A percentile compares a stretch with the other conserved stretches of the same genome.
Evolutionary conservation across 2,888 invertebrate genomes (phyloP).

Genomic region (Magallana nippona): DNA sequence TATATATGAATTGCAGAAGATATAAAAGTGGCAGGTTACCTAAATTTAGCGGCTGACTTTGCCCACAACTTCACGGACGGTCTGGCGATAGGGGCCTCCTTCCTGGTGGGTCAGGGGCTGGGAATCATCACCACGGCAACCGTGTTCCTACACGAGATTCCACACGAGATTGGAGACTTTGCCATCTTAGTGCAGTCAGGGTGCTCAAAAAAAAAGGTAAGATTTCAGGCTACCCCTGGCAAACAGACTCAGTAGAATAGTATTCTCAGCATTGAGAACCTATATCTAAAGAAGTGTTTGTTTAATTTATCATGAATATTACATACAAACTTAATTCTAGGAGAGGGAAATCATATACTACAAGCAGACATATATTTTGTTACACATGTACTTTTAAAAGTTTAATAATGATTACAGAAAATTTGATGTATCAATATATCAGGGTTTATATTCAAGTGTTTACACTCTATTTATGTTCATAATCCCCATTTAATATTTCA

Average conservation of each 20-base stretch:
- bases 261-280: not conserved
- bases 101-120: constrained; percentile 90
- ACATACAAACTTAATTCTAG: too few species aligned
- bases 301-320: too few species aligned
- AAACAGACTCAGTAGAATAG: not conserved
- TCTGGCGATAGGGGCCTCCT: constrained; percentile 98
- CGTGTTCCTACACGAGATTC: constrained; percentile 98
- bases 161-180: constrained; percentile 99
- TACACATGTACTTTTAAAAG: too few species aligned
- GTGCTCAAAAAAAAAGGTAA: constrained; percentile 91
- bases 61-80: constrained; percentile 99
- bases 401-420: not conserved
- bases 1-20: constrained; percentile 58
- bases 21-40: constrained; percentile 92
- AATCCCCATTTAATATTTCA: constrained; percentile 70
- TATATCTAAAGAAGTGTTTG: too few species aligned
- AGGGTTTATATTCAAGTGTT: not conserved
- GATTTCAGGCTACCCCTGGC: not conserved
- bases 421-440: not conserved
- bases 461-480: not conserved
- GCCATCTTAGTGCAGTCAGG: constrained; percentile 99
- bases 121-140: constrained; percentile 91
- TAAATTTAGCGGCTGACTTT: constrained; percentile 98
- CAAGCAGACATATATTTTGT: too few species aligned
- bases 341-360: too few species aligned